Percentiles rank a stretch among this genome's conserved stretches.
These are phyloP conservation scores for Papilio gigon DNA, from an alignment of 2,888 invertebrate species.

Conservation along the genomic window DNA sequence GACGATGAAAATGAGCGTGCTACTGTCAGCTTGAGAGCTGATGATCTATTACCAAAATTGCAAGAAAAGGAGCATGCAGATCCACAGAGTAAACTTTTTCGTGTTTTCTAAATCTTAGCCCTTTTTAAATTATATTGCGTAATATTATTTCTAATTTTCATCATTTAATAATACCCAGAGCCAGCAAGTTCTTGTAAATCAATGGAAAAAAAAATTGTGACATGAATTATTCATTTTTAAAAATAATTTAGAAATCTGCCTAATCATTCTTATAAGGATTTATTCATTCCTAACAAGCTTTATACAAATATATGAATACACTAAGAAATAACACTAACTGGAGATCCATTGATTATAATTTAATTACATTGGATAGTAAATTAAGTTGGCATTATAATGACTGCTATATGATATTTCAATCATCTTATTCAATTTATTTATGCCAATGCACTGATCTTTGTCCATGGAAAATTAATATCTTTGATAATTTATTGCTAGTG, in stretches of 20 bases:
- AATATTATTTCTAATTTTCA: neutral
- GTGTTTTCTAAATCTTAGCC: neutral
- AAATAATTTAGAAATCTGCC: neutral
- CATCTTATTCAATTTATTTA: neutral
- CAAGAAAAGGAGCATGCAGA: constrained; percentile 91
- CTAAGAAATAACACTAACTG: neutral
- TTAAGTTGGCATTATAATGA: neutral
- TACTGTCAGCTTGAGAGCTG: constrained; percentile 92
- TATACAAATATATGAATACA: neutral
- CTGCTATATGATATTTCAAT: constrained; percentile 1
- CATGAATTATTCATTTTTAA: neutral
- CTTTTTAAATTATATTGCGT: constrained; percentile 6
- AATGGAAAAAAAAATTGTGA: neutral
- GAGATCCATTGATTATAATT: neutral
- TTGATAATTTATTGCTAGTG: neutral
- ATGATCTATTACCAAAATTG: constrained; percentile 88
- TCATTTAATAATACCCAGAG: neutral
- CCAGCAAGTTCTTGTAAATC: neutral
- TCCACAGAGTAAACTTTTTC: constrained; percentile 84
- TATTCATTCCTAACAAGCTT: neutral
- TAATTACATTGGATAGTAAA: neutral
- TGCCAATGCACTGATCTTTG: neutral
- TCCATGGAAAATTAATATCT: neutral
- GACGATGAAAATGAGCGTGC: constrained; percentile 92
- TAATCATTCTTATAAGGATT: neutral